Evolutionary conservation across 2,888 invertebrate species (phyloP), one percentile per base, ranked within the genome.

Genomic region (Xanthia icteritia): DNA sequence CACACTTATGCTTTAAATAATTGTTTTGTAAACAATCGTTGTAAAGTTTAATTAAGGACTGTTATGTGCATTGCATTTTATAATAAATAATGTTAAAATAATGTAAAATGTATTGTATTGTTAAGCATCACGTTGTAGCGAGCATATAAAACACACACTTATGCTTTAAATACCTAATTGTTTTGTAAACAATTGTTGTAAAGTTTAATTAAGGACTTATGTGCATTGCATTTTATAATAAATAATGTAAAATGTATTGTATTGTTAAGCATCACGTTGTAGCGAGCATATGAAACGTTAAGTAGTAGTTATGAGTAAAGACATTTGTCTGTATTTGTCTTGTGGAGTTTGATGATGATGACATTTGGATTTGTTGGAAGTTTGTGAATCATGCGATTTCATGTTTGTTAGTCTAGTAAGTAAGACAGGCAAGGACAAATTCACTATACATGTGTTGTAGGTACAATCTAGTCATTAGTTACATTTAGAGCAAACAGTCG

Each of bases 181-280:
- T 63, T 63, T 42, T 77, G 27, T 74, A 64, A 58, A 74, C 1
- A 5, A 67, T 64, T 0, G 27, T 70, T 77, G 39, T 72, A 71
- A 61, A 77, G 73, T 79, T 63, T 67, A 61, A 45, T 64, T 73
- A 66, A 58, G 61, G 71, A 67, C 31, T 76, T 77, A 74, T 70
- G 63, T 76, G 66, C 36, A 64, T 74, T 86, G 89, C 89, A 89
- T 89, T 89, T 88, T 82, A 76, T 84, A 77, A 76, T 83, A 73
- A 84, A 82, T 79, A 77, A 79, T 81, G 51, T 79, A 67, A 42
- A 11, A 66, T 61, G 23, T 77, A 80, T 61, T 71, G 5, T 81
- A 76, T 68, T 56, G 31, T 61, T 83, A 85, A 82, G 73, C 31
- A 51, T 77, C 67, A 73, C 23, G 27, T 66, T 60, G 39, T 69